Evolutionary conservation across 2,113 vertebrate genomes (phyloP).

Genomic region (Aldabrachelys gigantea): DNA sequence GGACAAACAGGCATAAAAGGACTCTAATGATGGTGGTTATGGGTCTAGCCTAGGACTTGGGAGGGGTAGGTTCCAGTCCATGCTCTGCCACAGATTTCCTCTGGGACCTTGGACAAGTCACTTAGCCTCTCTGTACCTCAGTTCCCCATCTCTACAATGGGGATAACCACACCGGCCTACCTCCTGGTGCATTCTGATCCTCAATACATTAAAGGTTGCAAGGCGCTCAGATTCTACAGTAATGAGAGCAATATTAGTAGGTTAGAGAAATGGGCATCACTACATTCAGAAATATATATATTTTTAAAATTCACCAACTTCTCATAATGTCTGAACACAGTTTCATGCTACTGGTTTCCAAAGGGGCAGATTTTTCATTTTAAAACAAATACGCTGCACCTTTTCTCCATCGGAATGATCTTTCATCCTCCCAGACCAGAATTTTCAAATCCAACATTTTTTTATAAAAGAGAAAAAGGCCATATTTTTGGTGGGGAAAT

Average conservation of each 20-base stretch:
- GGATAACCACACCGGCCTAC: neutral
- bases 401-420: neutral
- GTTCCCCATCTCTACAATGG: slow-evolving; percentile 20
- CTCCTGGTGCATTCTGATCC: neutral
- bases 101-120: neutral
- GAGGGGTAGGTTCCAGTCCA: rapidly evolving
- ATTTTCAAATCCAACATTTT: neutral
- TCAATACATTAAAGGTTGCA: neutral
- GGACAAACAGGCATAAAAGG: neutral
- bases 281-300: neutral
- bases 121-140: neutral
- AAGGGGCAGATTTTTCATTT: neutral
- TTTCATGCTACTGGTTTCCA: neutral
- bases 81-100: neutral
- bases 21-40: rapidly evolving
- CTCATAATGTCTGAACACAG: neutral
- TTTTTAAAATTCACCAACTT: neutral
- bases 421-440: neutral
- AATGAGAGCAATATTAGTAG: neutral
- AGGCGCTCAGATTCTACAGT: neutral
- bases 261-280: neutral
- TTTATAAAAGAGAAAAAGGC: neutral
- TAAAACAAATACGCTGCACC: neutral
- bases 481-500: neutral
- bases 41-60: rapidly evolving